Conservation (phyloP, 2,113 vertebrate genomes). For the Neoarius graeffei region DNA sequence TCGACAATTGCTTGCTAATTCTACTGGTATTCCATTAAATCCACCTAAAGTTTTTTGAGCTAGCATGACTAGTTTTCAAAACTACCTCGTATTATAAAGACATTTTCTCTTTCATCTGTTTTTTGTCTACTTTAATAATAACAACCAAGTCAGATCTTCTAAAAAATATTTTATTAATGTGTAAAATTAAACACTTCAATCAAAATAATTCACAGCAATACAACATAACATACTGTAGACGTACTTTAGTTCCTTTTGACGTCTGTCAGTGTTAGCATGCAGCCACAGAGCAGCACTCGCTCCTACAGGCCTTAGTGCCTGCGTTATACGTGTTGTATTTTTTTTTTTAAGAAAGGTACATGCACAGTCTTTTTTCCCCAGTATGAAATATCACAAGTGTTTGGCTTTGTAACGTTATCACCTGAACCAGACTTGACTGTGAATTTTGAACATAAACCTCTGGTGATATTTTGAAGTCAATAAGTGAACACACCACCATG, state of each 20-base stretch:
- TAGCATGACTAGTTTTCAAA: neutral
- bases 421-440: conserved; percentile 13
- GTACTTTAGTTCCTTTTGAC: neutral
- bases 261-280: neutral
- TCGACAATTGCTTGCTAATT: neutral
- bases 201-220: conserved; percentile 31
- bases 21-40: too few species aligned
- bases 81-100: neutral
- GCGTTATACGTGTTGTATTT: too few species aligned
- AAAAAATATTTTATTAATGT: conserved; percentile 45
- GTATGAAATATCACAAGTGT: conserved; percentile 49
- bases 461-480: conserved; percentile 4
- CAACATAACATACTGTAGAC: neutral
- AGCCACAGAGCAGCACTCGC: neutral
- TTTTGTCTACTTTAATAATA: neutral
- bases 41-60: neutral
- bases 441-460: neutral
- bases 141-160: conserved; percentile 3
- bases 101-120: neutral
- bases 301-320: neutral
- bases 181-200: conserved; percentile 41
- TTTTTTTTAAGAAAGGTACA: conserved; percentile 10
- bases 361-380: conserved; percentile 42
- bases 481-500: conserved; percentile 28
- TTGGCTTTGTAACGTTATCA: conserved; percentile 36